These are phyloP conservation scores for Drosophila virilis DNA, from an alignment of 1,140 invertebrate species.

Conservation along the genomic window DNA sequence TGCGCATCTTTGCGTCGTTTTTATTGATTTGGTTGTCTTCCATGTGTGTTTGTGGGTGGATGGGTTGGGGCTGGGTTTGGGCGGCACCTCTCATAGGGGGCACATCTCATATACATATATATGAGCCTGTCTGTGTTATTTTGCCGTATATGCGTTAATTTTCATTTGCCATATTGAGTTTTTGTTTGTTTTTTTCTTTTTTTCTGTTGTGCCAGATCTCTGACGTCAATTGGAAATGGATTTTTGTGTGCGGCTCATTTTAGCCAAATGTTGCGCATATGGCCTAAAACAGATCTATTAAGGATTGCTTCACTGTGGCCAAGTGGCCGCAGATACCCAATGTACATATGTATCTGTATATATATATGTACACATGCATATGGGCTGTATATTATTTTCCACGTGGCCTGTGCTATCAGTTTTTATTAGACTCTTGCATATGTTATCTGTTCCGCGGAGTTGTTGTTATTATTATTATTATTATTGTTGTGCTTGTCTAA, in stretches of 20 bases:
- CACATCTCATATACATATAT: constrained; percentile 5
- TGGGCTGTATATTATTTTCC: constrained; percentile 9
- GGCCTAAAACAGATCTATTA: constrained; percentile 33
- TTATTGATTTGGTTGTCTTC: constrained; percentile 40
- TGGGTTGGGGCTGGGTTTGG: no score
- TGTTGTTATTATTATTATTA: constrained; percentile 24
- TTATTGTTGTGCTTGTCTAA: constrained; percentile 50
- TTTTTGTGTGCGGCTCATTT: constrained; percentile 3
- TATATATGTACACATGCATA: not conserved
- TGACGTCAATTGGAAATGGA: constrained; percentile 63
- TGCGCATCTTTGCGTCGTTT: constrained; percentile 20
- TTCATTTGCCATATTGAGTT: constrained; percentile 56
- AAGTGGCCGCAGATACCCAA: constrained; percentile 3
- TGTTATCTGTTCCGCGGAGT: constrained; percentile 1
- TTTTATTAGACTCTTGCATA: constrained; percentile 39
- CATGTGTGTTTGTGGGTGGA: not conserved
- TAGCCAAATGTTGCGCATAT: constrained; percentile 35
- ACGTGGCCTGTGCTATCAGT: constrained; percentile 32
- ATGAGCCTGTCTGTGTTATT: constrained; percentile 27
- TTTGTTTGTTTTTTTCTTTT: constrained; percentile 11
- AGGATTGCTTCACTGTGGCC: constrained; percentile 18
- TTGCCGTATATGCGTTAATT: constrained; percentile 70
- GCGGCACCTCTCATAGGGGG: no score
- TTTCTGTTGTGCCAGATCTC: constrained; percentile 41
- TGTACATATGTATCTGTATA: not conserved